Percentiles rank a stretch among this genome's conserved stretches.
phyloP scores from a whole-genome alignment of 2,888 invertebrate genomes.

The Eumacrocentrus americanus region DNA sequence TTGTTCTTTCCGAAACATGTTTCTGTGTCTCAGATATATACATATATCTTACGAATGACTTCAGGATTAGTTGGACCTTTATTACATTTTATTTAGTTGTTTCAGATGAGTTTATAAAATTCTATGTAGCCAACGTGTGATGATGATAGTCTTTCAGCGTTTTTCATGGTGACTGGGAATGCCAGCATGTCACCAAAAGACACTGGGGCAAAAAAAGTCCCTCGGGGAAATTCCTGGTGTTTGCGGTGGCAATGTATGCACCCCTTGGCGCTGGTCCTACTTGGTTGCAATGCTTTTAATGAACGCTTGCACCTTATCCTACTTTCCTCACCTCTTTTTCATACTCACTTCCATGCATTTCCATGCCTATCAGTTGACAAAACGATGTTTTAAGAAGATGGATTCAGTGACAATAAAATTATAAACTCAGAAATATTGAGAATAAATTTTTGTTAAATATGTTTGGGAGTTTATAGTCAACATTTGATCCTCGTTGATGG shows the following conservation, averaged over 20 bases:
- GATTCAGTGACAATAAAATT: background rate
- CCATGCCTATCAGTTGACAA: background rate
- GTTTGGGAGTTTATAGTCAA: background rate
- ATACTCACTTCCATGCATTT: too few species aligned
- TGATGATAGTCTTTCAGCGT: too few species aligned
- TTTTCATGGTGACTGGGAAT: constrained; percentile 24
- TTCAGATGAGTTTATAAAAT: too few species aligned
- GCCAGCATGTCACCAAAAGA: constrained; percentile 25
- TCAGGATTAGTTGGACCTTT: background rate
- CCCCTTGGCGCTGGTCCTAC: constrained; percentile 41
- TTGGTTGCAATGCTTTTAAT: constrained; percentile 21
- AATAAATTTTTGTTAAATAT: constrained; percentile 5
- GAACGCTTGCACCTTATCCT: background rate
- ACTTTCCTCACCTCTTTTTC: background rate
- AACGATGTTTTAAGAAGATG: background rate
- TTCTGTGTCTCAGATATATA: background rate
- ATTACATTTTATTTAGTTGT: background rate
- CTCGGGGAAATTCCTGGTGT: constrained; percentile 37
- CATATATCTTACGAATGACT: background rate
- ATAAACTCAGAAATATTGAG: background rate
- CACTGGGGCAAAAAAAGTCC: constrained; percentile 14
- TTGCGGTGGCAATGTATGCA: constrained; percentile 57
- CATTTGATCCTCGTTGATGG: constrained; percentile 8
- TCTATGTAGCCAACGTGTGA: too few species aligned
- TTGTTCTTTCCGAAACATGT: constrained; percentile 5